Evolutionary conservation across 1,140 invertebrate species (phyloP).

Genomic region (Cylas formicarius): DNA sequence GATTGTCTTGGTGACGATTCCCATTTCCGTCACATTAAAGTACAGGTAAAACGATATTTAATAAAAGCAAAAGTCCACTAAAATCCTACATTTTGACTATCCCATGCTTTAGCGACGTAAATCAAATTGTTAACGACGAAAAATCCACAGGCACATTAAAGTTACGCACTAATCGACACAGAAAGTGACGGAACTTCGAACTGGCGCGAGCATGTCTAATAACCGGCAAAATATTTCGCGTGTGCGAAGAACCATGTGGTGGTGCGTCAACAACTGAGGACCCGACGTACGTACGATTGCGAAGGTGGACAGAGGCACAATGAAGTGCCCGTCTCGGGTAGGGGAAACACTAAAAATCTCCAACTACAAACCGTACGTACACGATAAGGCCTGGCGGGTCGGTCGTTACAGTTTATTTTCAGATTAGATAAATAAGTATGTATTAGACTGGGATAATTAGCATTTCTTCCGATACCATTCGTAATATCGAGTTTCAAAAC

Average conservation of each 20-base stretch:
- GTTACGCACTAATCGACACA: too few relatives aligned
- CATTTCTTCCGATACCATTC: too few relatives aligned
- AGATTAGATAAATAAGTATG: conserved; percentile 7
- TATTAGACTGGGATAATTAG: too few relatives aligned
- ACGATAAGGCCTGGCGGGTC: conserved; percentile 2
- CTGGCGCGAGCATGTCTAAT: too few relatives aligned
- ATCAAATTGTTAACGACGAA: too few relatives aligned
- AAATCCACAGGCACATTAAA: too few relatives aligned
- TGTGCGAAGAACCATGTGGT: too few relatives aligned
- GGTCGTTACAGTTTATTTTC: conserved; percentile 4
- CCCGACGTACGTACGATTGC: too few relatives aligned
- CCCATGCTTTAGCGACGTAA: background rate
- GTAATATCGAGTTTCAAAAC: too few relatives aligned
- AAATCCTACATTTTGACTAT: background rate
- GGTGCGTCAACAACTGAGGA: too few relatives aligned
- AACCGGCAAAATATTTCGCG: too few relatives aligned
- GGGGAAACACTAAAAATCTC: conserved; percentile 9
- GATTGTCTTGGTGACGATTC: conserved; percentile 62
- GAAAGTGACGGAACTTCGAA: too few relatives aligned
- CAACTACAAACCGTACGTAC: background rate
- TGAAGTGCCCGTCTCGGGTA: conserved; percentile 16
- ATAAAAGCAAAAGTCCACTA: conserved; percentile 12
- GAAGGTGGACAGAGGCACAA: conserved; percentile 16
- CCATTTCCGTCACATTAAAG: conserved; percentile 53
- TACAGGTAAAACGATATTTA: conserved; percentile 1